phyloP scores from a whole-genome alignment of 2,888 invertebrate genomes.

The Apantesis nais region DNA sequence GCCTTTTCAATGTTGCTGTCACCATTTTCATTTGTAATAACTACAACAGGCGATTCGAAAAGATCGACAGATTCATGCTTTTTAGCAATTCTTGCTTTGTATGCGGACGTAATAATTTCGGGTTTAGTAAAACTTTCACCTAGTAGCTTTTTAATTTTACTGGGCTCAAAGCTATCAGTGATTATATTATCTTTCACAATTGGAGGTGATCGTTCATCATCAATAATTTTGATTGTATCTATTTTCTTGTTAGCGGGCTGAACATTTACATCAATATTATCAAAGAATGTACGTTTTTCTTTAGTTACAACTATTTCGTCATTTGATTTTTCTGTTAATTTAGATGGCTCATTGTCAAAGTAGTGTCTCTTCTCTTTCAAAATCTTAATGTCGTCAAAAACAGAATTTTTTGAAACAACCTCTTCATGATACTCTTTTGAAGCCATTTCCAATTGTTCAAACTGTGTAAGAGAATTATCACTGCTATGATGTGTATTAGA shows the following conservation, averaged over 20 bases:
- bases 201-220: constrained; percentile 66
- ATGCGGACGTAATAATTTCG: constrained; percentile 51
- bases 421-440: constrained; percentile 43
- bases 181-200: constrained; percentile 64
- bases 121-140: constrained; percentile 64
- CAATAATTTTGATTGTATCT: constrained; percentile 41
- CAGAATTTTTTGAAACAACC: constrained; percentile 23
- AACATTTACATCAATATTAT: constrained; percentile 53
- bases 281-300: constrained; percentile 62
- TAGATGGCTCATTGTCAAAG: constrained; percentile 51
- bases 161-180: constrained; percentile 59
- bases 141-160: constrained; percentile 66
- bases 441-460: constrained; percentile 68
- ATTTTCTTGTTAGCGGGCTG: constrained; percentile 44
- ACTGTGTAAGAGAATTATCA: constrained; percentile 66
- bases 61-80: constrained; percentile 68
- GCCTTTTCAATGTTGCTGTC: constrained; percentile 45
- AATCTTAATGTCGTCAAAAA: constrained; percentile 53
- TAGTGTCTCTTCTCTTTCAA: constrained; percentile 60
- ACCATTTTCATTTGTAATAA: constrained; percentile 39
- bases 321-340: constrained; percentile 17
- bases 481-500: constrained; percentile 49
- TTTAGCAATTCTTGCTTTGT: constrained; percentile 53
- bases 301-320: constrained; percentile 20
- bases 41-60: constrained; percentile 63